A percentile compares a stretch with the other conserved stretches of the same genome.
These are phyloP conservation scores for Drosophila subpulchrella DNA, from an alignment of 1,140 invertebrate genomes.

Conservation along the genomic window DNA sequence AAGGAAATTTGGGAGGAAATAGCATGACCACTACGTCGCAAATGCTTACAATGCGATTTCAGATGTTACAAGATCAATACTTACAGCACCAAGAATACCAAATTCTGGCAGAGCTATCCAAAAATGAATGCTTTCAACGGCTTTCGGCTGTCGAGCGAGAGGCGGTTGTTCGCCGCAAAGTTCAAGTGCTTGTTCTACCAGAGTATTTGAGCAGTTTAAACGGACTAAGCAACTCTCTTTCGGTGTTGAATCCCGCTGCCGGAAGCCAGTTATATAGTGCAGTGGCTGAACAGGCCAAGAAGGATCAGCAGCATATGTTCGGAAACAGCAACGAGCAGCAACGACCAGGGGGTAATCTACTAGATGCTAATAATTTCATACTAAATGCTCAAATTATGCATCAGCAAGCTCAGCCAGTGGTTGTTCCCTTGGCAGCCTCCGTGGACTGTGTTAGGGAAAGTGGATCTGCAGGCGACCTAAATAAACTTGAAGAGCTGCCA, in stretches of 20 bases:
- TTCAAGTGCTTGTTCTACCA: slow-evolving; percentile 85
- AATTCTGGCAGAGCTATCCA: slow-evolving; percentile 87
- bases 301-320: slow-evolving; percentile 78
- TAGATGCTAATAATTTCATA: slow-evolving; percentile 82
- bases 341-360: slow-evolving; percentile 43
- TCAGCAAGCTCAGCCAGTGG: slow-evolving; percentile 81
- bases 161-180: slow-evolving; percentile 86
- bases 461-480: slow-evolving; percentile 12
- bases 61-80: slow-evolving; percentile 86
- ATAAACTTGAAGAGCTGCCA: slow-evolving; percentile 35
- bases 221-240: slow-evolving; percentile 62
- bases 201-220: slow-evolving; percentile 84
- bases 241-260: slow-evolving; percentile 61
- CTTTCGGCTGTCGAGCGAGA: slow-evolving; percentile 88
- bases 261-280: slow-evolving; percentile 65
- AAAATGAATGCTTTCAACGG: slow-evolving; percentile 88
- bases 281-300: slow-evolving; percentile 66
- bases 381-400: slow-evolving; percentile 66
- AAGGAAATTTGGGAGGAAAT: slow-evolving; percentile 48
- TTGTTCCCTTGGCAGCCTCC: neutral
- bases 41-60: slow-evolving; percentile 85
- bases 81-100: slow-evolving; percentile 85
- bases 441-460: slow-evolving; percentile 76
- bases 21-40: slow-evolving; percentile 73
- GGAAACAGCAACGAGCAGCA: slow-evolving; percentile 24